Conservation (phyloP, 1,140 invertebrate genomes). For the Cherax quadricarinatus region DNA sequence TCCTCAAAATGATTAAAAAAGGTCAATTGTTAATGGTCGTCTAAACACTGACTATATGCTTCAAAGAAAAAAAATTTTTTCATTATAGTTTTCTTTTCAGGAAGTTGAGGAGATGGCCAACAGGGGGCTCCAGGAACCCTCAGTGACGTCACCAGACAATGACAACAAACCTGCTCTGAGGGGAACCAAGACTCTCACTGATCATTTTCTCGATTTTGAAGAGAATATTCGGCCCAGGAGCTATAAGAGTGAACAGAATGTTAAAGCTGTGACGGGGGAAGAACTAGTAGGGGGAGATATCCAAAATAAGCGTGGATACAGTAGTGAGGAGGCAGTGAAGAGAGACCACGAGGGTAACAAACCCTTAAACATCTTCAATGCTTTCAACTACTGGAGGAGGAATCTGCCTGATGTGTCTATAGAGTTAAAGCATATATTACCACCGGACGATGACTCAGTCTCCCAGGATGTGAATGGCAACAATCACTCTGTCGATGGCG, state of each 20-base stretch:
- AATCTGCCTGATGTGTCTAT: conserved; percentile 51
- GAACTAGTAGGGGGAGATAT: neutral
- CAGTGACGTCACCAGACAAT: conserved; percentile 59
- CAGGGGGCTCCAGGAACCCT: conserved; percentile 62
- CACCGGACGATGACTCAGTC: neutral
- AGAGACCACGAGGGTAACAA: neutral
- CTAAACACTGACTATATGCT: no score
- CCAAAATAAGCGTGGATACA: neutral
- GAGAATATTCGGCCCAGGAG: conserved; percentile 46
- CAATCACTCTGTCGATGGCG: neutral
- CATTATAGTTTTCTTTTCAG: conserved; percentile 37
- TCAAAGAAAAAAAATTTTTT: no score
- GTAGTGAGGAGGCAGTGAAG: neutral
- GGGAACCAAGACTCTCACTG: neutral
- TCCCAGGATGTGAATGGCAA: conserved; percentile 33
- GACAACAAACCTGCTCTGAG: conserved; percentile 62
- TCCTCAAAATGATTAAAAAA: no score
- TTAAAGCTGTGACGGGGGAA: neutral
- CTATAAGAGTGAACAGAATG: neutral
- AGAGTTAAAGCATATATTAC: conserved; percentile 28
- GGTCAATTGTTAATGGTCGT: no score
- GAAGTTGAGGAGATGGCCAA: conserved; percentile 45
- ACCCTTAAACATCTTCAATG: conserved; percentile 45
- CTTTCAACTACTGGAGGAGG: conserved; percentile 57
- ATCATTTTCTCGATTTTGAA: conserved; percentile 50